Evolutionary conservation across 2,797 vertebrate genomes (phyloP).

Genomic region (Chloroceryle inda): DNA sequence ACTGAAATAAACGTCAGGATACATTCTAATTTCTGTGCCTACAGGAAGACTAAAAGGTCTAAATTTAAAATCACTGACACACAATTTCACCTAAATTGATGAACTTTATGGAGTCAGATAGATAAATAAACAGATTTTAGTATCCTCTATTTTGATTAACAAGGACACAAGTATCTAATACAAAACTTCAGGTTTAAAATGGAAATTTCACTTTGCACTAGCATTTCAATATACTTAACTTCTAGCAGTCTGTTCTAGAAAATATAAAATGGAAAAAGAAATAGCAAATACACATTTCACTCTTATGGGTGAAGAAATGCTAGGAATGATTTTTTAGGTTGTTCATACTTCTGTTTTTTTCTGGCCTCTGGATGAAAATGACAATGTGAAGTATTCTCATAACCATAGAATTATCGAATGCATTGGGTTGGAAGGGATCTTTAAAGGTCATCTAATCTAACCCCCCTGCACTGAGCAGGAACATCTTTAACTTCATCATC

Average conservation of each 20-base stretch:
- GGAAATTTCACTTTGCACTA: background rate
- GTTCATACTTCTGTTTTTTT: background rate
- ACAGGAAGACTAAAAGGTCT: background rate
- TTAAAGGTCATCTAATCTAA: no score
- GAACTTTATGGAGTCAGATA: background rate
- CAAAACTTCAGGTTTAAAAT: background rate
- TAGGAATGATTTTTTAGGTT: background rate
- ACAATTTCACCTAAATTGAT: background rate
- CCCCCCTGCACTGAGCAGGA: no score
- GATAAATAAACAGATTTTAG: background rate
- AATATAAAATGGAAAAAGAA: background rate
- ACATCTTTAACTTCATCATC: no score
- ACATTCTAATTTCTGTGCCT: background rate
- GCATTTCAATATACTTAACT: background rate
- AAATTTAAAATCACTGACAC: background rate
- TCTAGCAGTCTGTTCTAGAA: background rate
- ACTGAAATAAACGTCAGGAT: background rate
- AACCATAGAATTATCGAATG: background rate
- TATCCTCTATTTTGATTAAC: background rate
- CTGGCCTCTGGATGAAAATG: background rate
- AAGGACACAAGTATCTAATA: background rate
- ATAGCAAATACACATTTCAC: background rate
- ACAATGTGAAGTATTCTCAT: background rate
- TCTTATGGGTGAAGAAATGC: background rate
- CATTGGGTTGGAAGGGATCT: no score